Percentiles rank a stretch among this genome's conserved stretches.
phyloP scores from a whole-genome alignment of 2,888 invertebrate genomes.

The Volucella inanis region DNA sequence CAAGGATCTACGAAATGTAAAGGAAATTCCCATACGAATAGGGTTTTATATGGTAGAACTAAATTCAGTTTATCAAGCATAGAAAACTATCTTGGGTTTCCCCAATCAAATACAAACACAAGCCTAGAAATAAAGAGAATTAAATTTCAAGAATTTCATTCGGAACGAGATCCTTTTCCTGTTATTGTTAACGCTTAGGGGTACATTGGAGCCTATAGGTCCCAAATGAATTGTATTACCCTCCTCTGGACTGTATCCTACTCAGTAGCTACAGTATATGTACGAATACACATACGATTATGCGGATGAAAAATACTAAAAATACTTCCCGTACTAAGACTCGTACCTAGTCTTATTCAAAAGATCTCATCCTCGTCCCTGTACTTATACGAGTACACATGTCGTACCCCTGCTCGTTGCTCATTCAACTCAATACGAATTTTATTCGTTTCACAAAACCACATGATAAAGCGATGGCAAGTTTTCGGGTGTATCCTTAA shows the following conservation, averaged over 20 bases:
- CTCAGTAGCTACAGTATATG: slow-evolving; percentile 22
- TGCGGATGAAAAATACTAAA: no score
- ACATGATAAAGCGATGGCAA: slow-evolving; percentile 34
- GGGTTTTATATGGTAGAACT: background rate
- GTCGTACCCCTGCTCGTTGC: slow-evolving; percentile 3
- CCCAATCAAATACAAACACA: background rate
- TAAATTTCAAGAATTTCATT: slow-evolving; percentile 54
- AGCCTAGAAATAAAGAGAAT: slow-evolving; percentile 15
- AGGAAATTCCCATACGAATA: slow-evolving; percentile 41
- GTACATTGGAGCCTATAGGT: slow-evolving; percentile 9
- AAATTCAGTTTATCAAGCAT: background rate
- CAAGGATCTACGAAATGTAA: background rate
- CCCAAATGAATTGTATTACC: slow-evolving; percentile 69
- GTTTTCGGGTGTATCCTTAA: slow-evolving; percentile 56
- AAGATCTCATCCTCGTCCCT: no score
- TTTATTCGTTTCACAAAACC: slow-evolving; percentile 44
- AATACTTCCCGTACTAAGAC: no score
- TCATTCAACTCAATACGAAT: slow-evolving; percentile 32
- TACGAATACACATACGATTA: background rate
- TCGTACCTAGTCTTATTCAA: no score
- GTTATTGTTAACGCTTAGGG: background rate
- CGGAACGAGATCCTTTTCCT: slow-evolving; percentile 32
- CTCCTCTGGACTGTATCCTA: background rate
- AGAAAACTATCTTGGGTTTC: background rate
- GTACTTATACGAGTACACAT: background rate